Base-by-base conservation (phyloP, 2,888 invertebrate species). In the Biston stratarius region DNA sequence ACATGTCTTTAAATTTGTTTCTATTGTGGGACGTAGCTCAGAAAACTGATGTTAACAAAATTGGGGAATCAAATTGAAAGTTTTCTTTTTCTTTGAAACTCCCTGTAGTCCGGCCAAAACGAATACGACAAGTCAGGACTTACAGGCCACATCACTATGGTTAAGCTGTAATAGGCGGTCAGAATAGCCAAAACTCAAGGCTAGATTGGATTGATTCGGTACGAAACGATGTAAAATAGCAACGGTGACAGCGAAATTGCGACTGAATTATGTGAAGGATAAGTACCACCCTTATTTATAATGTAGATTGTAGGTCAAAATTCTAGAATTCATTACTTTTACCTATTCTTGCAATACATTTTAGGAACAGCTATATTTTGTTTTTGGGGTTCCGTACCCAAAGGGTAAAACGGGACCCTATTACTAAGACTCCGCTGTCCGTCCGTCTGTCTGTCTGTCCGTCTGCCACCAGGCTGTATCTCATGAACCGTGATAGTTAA, bases 131-230 rank as follows among this genome's bases (percentile, higher is more conserved):
- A 15, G 38, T 24, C 47, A 52, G 49, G 44, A 10, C 56, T 51
- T 42, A 14, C 12, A 47, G 38, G 47, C 12, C 7, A 38, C 34
- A 51, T 52, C 14, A 38, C 45, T 66, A 61, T 61, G 56, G 55
- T 68, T 64, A 47, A 45, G n/a, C 40, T 48, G 49, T 55, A 72
- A 71, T 66, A 74, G 67, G 61, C 74, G 81, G 80, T 79, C 82
- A 80, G 72, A 64, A 64, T 76, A 61, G 83, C 76, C 74, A 78
- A 89, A 89, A 83, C 77, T 71, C 81, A 89, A 89, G 88, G 88
- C 79, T 77, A 87, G 77, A 83, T 82, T 55, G 66, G 38, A 48
- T 70, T 74, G 79, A 80, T 79, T 78, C 71, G 71, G 49, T 60
- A 55, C 49, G 55, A 56, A 63, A 56, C 60, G 60, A 68, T 63